Evolutionary conservation across 23 tunicate species (phyloP), one percentile per base, ranked within the genome.

Genomic region (Trididemnum clinides): DNA sequence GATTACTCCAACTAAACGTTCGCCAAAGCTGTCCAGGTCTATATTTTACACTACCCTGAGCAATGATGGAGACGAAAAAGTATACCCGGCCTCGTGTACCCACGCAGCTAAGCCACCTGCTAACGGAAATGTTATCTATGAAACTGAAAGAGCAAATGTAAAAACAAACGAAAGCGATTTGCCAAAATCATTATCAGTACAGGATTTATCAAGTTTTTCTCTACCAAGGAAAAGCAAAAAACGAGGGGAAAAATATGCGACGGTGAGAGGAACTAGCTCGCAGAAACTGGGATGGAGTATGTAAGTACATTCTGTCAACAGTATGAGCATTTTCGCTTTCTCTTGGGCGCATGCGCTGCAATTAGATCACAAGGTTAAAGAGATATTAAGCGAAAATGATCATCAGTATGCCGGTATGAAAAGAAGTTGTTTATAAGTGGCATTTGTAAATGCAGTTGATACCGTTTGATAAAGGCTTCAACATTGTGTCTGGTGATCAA

Each of bases 71-170:
- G 6, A 10, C 3, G 75, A 66, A 31, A 66, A 31, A 31, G 37
- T 66, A 10, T 66, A 66, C 75, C 75, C 75, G 7, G 36, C 75
- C 6, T 66, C 75, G 19, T 66, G 75, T n/a, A n/a, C 6, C 6
- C 75, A 66, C 22, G 31, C 36, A 4, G 75, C 75, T 6, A 36
- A 23, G 7, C 36, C 75, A 4, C 10, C 6, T 31, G 19, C 6
- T 3, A 32, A 2, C 37, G 37, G 37, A 28, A 66, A 37, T 66
- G 36, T 30, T 6, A 37, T 10, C 36, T 36, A 66, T 31, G 19
- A 29, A 6, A 28, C n/a, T 23, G 54, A 44, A 44, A n/a, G n/a
- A n/a, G n/a, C n/a, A n/a, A n/a, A n/a, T n/a, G n/a, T n/a, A n/a
- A n/a, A n/a, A n/a, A n/a, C n/a, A n/a, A n/a, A n/a, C n/a, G 54